Base-by-base conservation (phyloP, 2,113 vertebrate species). In the Tympanuchus pallidicinctus region DNA sequence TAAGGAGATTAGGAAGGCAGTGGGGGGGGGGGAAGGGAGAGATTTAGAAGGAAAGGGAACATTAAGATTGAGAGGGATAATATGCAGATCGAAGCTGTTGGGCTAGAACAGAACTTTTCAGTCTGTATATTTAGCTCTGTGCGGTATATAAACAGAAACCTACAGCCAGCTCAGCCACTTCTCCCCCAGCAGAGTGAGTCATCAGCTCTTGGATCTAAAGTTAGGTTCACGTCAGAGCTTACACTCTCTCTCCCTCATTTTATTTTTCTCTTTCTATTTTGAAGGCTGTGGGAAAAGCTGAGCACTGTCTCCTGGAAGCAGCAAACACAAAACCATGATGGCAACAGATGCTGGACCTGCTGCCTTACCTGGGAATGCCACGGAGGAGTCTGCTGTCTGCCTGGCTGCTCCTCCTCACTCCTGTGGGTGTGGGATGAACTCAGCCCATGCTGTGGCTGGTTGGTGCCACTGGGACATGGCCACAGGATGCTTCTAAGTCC, bases 101-200 rank as follows among this genome's bases (percentile, higher is more conserved):
- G 95, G 89, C 95, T 95, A 89, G 96, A 96, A 93, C 95, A 97
- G 96, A 97, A 95, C 96, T 97, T 97, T 95, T 97, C 82, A 90
- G 95, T 95, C 97, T 97, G 93, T 97, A 98, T 98, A 98, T 98
- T 98, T 98, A 98, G 97, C 97, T 97, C 94, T 59, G 77, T 76
- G 96, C 97, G 96, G 96, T 97, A 95, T 97, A 98, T 97, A 98
- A 97, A 98, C 98, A 97, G 97, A 97, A 97, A 97, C 89, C 97
- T 97, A 97, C 96, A 96, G 97, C 96, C 87, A 93, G 88, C 97
- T 97, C 97, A 95, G 86, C 67, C 76, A 90, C 97, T 96, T 97
- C 97, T 97, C 97, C 96, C 97, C 93, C 72, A 94, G 83, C 84
- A 13, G 94, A 97, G 96, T 98, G 96, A 98, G 97, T 98, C 97